Percentiles rank a stretch among this genome's conserved stretches.
phyloP scores from a whole-genome alignment of 2,113 vertebrate species.

The Tachysurus vachellii region DNA sequence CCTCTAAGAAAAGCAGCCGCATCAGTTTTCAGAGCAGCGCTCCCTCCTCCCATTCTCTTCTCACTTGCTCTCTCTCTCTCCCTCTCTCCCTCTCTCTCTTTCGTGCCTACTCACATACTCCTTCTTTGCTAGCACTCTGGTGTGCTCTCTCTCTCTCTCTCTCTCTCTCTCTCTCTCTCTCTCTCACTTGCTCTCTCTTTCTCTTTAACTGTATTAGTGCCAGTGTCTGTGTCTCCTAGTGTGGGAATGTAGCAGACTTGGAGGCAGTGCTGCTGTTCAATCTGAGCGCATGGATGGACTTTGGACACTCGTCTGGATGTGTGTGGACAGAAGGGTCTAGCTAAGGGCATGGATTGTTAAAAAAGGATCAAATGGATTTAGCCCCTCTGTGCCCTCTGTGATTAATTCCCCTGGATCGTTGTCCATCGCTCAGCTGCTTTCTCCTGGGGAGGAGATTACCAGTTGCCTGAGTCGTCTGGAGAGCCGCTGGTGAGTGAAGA shows the following conservation, averaged over 20 bases:
- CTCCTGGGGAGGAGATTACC: slow-evolving; percentile 62
- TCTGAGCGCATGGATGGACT: slow-evolving; percentile 50
- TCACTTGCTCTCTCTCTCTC: slow-evolving; percentile 41
- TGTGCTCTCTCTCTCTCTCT: slow-evolving; percentile 48
- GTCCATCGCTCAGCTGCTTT: slow-evolving; percentile 42
- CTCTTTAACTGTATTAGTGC: slow-evolving; percentile 65
- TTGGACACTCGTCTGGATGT: slow-evolving; percentile 39
- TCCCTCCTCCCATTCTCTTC: slow-evolving; percentile 47
- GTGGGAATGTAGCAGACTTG: slow-evolving; percentile 74
- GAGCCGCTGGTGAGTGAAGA: slow-evolving; percentile 46
- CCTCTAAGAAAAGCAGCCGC: slow-evolving; percentile 77
- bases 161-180: slow-evolving; percentile 57
- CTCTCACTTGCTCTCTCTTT: slow-evolving; percentile 53
- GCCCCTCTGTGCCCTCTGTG: slow-evolving; percentile 45
- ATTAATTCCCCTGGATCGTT: slow-evolving; percentile 56
- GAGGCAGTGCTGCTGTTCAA: slow-evolving; percentile 56
- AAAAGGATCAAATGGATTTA: slow-evolving; percentile 67
- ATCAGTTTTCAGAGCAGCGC: slow-evolving; percentile 73
- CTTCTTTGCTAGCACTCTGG: slow-evolving; percentile 40
- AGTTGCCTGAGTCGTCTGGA: slow-evolving; percentile 52
- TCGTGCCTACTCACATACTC: slow-evolving; percentile 15
- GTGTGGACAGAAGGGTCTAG: slow-evolving; percentile 52
- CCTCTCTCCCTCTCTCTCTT: slow-evolving; percentile 34
- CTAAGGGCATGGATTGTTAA: slow-evolving; percentile 41
- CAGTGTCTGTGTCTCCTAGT: slow-evolving; percentile 69